These are phyloP conservation scores for Argyrosomus regius DNA, from an alignment of 2,797 vertebrate species.

Conservation along the genomic window DNA sequence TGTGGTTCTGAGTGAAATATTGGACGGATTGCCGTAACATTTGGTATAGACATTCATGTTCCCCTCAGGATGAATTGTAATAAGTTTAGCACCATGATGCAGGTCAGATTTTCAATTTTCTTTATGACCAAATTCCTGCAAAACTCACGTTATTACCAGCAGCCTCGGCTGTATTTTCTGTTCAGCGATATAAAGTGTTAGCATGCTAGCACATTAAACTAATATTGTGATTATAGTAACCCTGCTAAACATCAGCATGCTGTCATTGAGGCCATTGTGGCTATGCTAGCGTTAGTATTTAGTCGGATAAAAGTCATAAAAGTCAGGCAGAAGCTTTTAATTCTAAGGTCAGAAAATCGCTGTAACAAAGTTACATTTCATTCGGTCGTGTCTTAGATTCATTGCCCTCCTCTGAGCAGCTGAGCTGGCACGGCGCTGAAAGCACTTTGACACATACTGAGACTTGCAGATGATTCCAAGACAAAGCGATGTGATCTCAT, in stretches of 20 bases:
- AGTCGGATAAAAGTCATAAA: background rate
- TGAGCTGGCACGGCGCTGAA: slow-evolving; percentile 15
- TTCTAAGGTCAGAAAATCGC: background rate
- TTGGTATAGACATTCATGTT: background rate
- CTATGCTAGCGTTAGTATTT: background rate
- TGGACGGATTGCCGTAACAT: background rate
- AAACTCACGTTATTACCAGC: background rate
- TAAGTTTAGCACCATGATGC: background rate
- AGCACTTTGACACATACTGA: slow-evolving; percentile 14
- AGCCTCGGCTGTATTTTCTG: background rate
- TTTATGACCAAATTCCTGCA: background rate
- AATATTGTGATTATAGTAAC: background rate
- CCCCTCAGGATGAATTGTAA: background rate
- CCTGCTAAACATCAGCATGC: background rate
- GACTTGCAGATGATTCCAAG: slow-evolving; percentile 36
- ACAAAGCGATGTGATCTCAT: slow-evolving; percentile 54
- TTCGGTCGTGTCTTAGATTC: slow-evolving; percentile 12
- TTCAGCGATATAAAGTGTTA: background rate
- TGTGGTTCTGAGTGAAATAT: background rate
- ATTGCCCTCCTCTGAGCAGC: slow-evolving; percentile 8
- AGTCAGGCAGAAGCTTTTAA: background rate
- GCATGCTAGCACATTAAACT: background rate
- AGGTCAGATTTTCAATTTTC: background rate
- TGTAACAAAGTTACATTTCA: background rate
- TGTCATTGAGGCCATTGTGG: background rate